Evolutionary conservation across 1,140 invertebrate species (phyloP).

Genomic region (Zophobas morio): DNA sequence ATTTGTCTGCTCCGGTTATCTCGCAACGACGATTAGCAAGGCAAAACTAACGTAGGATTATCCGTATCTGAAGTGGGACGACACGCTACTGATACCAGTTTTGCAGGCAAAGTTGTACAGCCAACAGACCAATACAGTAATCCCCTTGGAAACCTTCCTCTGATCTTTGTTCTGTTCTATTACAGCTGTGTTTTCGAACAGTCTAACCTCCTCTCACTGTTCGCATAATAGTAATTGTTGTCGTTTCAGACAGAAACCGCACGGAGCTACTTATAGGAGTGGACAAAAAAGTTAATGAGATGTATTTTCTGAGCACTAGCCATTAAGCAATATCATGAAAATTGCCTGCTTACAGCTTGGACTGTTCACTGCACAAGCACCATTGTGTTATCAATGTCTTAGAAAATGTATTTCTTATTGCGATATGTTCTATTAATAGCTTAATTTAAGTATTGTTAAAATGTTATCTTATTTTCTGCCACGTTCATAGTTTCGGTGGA

Average conservation of each 20-base stretch:
- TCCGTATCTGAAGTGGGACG: slow-evolving; percentile 48
- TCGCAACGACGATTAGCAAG: slow-evolving; percentile 52
- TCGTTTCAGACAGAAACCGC: background rate
- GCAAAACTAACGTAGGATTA: slow-evolving; percentile 52
- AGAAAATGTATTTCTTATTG: too few relatives aligned
- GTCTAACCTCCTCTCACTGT: slow-evolving; percentile 26
- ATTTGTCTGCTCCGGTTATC: slow-evolving; percentile 52
- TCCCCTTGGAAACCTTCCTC: slow-evolving; percentile 47
- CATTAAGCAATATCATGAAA: too few relatives aligned
- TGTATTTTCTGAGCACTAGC: too few relatives aligned
- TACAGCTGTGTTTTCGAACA: slow-evolving; percentile 45
- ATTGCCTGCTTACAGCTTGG: too few relatives aligned
- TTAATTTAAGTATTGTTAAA: too few relatives aligned
- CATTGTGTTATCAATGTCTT: too few relatives aligned
- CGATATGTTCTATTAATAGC: too few relatives aligned
- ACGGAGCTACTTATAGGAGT: too few relatives aligned
- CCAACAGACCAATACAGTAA: slow-evolving; percentile 48
- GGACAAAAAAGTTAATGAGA: too few relatives aligned
- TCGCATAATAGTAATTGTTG: slow-evolving; percentile 31
- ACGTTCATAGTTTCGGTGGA: too few relatives aligned
- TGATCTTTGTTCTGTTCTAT: slow-evolving; percentile 43
- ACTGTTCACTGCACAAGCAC: too few relatives aligned
- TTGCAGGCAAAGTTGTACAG: slow-evolving; percentile 44
- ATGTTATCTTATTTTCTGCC: too few relatives aligned
- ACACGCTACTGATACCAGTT: slow-evolving; percentile 40